Evolutionary conservation across 2,888 invertebrate genomes (phyloP).

Genomic region (Neria commutata): DNA sequence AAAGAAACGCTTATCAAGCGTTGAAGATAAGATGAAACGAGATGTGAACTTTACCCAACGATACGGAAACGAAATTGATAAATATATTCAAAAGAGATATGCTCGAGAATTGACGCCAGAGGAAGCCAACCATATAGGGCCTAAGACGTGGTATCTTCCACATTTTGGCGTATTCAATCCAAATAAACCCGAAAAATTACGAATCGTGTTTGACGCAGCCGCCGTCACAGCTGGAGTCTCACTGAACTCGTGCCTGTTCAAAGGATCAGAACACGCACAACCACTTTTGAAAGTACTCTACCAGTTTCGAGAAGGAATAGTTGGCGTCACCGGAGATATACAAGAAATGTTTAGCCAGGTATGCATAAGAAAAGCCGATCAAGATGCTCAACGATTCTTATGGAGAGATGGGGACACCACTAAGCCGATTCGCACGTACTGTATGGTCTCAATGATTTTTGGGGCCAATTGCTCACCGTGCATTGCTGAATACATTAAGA

Average conservation of each 20-base stretch:
- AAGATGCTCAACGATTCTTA: constrained; percentile 35
- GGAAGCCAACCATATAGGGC: neutral
- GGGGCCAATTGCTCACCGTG: constrained; percentile 35
- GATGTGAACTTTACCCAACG: constrained; percentile 20
- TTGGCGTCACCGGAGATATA: constrained; percentile 45
- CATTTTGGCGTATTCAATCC: constrained; percentile 24
- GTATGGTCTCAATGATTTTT: constrained; percentile 26
- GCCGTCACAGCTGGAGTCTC: constrained; percentile 34
- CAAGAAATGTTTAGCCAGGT: constrained; percentile 50
- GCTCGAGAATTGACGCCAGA: constrained; percentile 10
- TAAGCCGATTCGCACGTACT: constrained; percentile 7
- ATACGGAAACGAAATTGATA: constrained; percentile 23
- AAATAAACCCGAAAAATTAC: constrained; percentile 40
- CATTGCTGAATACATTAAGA: constrained; percentile 42
- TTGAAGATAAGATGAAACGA: constrained; percentile 24
- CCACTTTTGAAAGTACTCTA: constrained; percentile 39
- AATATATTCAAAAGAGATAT: constrained; percentile 25
- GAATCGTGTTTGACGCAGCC: constrained; percentile 47
- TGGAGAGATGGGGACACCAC: constrained; percentile 16
- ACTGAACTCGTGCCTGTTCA: constrained; percentile 39
- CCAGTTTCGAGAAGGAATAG: constrained; percentile 38
- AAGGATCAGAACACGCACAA: constrained; percentile 43
- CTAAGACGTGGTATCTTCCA: constrained; percentile 21
- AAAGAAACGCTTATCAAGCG: constrained; percentile 17
- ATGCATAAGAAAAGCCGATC: constrained; percentile 37